phyloP scores from a whole-genome alignment of 2,797 vertebrate species.

The Acrossocheilus fasciatus region DNA sequence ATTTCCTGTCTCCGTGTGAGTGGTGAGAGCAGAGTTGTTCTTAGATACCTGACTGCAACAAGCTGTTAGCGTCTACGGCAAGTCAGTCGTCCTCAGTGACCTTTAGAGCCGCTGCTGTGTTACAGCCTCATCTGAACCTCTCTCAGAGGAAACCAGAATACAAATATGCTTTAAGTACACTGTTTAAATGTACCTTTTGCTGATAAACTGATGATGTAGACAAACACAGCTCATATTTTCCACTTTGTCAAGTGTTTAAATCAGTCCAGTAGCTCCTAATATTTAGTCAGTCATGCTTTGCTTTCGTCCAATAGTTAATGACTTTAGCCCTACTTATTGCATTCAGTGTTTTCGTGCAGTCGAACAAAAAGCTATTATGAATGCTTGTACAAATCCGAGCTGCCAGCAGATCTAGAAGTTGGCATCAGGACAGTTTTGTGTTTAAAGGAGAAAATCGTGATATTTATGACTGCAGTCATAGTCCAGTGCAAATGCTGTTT shows the following conservation, averaged over 20 bases:
- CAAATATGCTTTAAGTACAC: background rate
- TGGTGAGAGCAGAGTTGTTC: conserved; percentile 22
- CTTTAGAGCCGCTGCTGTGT: background rate
- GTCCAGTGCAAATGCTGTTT: conserved; percentile 12
- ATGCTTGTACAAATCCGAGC: background rate
- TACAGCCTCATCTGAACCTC: background rate
- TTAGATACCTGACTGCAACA: conserved; percentile 51
- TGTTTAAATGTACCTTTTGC: background rate
- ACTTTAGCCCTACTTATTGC: background rate
- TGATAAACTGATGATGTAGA: background rate
- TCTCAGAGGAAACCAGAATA: background rate
- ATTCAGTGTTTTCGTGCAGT: conserved; percentile 39
- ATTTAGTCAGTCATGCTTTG: conserved; percentile 52
- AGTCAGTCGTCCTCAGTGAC: background rate
- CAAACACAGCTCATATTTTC: background rate
- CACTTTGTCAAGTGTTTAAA: background rate
- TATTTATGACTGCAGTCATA: conserved; percentile 5
- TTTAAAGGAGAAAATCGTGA: conserved; percentile 1
- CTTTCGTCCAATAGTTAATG: conserved; percentile 43
- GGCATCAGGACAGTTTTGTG: background rate
- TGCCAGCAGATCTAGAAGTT: background rate
- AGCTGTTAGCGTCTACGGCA: background rate
- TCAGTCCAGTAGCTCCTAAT: background rate
- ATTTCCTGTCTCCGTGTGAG: conserved; percentile 77
- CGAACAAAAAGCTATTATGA: conserved; percentile 38